Conservation (phyloP, 2,113 vertebrate genomes). For the Pelusios castaneus region DNA sequence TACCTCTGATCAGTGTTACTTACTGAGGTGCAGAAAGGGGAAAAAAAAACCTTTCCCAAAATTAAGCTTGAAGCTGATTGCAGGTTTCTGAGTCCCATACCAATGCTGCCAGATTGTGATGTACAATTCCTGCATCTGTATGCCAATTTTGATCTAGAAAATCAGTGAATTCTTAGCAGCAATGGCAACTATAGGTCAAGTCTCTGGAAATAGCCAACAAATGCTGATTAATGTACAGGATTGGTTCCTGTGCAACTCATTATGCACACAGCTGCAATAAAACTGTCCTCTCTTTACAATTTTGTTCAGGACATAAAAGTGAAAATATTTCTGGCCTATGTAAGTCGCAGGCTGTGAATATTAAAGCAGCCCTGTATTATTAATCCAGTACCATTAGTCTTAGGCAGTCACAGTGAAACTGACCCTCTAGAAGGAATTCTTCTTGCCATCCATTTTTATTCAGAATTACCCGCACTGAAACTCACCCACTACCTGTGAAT, state of each 20-base stretch:
- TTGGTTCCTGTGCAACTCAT: conserved; percentile 32
- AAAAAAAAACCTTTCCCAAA: background rate
- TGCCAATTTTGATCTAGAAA: background rate
- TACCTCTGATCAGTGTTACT: background rate
- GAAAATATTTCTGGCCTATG: conserved; percentile 40
- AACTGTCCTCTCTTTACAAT: conserved; percentile 57
- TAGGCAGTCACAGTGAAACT: conserved; percentile 19
- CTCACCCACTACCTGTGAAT: conserved; percentile 56
- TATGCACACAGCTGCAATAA: conserved; percentile 48
- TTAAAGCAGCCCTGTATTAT: conserved; percentile 42
- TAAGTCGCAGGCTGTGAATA: conserved; percentile 38
- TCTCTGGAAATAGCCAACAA: conserved; percentile 52
- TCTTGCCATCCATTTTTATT: conserved; percentile 48
- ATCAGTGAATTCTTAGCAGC: conserved; percentile 24
- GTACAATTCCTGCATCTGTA: background rate
- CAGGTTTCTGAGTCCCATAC: background rate
- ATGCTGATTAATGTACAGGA: conserved; percentile 37
- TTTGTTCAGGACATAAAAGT: conserved; percentile 38
- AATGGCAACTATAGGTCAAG: background rate
- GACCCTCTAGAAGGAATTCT: conserved; percentile 36
- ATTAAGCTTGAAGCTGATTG: background rate
- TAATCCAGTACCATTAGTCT: conserved; percentile 42
- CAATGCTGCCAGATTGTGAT: background rate
- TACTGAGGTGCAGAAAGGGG: background rate
- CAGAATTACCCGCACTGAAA: conserved; percentile 49